Conservation (phyloP, 2,113 vertebrate genomes). For the Carassius carassius region DNA sequence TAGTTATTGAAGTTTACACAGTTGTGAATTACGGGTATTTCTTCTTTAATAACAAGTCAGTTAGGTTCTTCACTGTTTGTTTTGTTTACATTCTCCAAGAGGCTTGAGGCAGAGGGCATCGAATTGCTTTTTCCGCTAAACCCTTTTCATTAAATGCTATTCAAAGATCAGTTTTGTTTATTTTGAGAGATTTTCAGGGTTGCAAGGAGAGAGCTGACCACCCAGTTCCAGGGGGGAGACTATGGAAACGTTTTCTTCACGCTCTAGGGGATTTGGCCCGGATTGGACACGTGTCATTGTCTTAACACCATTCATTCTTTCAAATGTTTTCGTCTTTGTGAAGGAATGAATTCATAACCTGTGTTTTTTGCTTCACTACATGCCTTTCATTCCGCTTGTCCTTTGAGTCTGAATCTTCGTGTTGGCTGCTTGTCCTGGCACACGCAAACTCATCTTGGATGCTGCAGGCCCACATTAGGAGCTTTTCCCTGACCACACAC, state of each 20-base stretch:
- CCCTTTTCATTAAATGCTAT: conserved; percentile 11
- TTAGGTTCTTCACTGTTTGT: conserved; percentile 8
- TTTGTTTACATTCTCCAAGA: conserved; percentile 45
- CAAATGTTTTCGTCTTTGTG: conserved; percentile 24
- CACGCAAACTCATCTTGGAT: conserved; percentile 36
- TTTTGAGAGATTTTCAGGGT: conserved; percentile 11
- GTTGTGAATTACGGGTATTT: neutral
- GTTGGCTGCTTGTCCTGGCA: conserved; percentile 44
- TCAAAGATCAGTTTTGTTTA: conserved; percentile 19
- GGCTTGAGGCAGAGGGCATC: conserved; percentile 23
- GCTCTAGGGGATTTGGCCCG: conserved; percentile 27
- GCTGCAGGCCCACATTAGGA: conserved; percentile 53
- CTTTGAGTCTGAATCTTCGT: conserved; percentile 47
- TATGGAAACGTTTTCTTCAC: conserved; percentile 41
- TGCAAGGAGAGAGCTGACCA: neutral
- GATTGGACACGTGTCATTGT: conserved; percentile 7
- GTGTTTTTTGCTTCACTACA: conserved; percentile 34
- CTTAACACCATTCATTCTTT: conserved; percentile 22
- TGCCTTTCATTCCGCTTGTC: conserved; percentile 43
- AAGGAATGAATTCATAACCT: conserved; percentile 25
- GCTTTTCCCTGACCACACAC: conserved; percentile 56
- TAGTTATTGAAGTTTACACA: neutral
- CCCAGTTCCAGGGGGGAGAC: neutral
- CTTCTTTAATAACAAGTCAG: conserved; percentile 31
- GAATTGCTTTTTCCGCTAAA: neutral